Base-by-base conservation (phyloP, 2,113 vertebrate genomes). In the Brienomyrus longianalis region DNA sequence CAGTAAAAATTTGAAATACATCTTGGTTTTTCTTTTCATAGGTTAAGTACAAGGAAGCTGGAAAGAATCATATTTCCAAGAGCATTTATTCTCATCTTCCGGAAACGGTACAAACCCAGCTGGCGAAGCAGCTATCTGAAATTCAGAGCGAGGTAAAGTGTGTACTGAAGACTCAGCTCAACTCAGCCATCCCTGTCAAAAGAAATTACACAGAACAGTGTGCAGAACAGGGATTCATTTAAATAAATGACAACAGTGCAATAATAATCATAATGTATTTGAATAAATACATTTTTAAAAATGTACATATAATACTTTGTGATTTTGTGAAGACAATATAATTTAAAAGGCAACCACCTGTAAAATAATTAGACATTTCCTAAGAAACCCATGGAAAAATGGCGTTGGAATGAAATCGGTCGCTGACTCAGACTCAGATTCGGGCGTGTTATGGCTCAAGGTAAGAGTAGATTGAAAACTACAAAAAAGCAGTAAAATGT, bases 31-130 rank as follows among this genome's bases (percentile, higher is more conserved):
- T 90, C 56, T 88, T 45, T 88, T 91, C 35, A 83, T 19, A 96
- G 97, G 95, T 97, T 91, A 48, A 89, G 43, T 91, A 91, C 89
- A 92, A 92, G 86, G 94, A 92, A 3, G 93, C 91, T 0, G 1
- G 90, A 87, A 94, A 94, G 90, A 90, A 23, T 0, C 91, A 94
- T 88, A 91, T 90, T 5, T 93, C 93, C 31, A 93, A 92, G 1
- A 94, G 94, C 0, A 93, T 95, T 5, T 96, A 94, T 77, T 93
- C 94, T 15, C 93, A 94, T 19, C 91, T 96, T 59, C 94, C 95
- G 0, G 91, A 96, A 89, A 96, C 95, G n/a, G 83, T 91, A 0
- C 94, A 95, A 84, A 96, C 93, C 0, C 94, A 50, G 51, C 59
- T 70, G 6, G 80, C 23, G 9, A 84, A 90, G 51, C 35, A 87